Evolutionary conservation across 2,888 invertebrate genomes (phyloP).

Genomic region (Melanostoma scalare): DNA sequence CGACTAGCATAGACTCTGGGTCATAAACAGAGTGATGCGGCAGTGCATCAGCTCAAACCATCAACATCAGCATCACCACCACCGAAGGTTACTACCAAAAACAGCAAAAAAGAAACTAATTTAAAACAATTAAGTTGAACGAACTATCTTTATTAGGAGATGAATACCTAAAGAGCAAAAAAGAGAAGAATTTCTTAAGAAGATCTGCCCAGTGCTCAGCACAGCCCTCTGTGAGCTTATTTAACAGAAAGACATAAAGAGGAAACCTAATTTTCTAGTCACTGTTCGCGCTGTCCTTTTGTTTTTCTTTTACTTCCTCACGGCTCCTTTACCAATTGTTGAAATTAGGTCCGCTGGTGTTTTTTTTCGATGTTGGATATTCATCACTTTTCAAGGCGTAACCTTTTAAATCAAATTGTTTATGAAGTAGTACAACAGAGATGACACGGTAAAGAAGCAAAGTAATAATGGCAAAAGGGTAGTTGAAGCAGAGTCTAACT

Average conservation of each 20-base stretch:
- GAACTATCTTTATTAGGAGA: conserved; percentile 57
- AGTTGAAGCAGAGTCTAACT: too few relatives aligned
- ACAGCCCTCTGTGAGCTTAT: conserved; percentile 45
- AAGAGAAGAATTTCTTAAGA: neutral
- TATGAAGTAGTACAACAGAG: too few relatives aligned
- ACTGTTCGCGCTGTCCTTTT: conserved; percentile 15
- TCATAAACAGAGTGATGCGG: conserved; percentile 49
- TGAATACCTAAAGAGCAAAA: conserved; percentile 11
- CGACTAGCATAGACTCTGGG: conserved; percentile 27
- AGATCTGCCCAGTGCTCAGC: neutral
- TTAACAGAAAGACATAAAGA: conserved; percentile 43
- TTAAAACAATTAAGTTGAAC: conserved; percentile 72
- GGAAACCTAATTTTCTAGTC: conserved; percentile 49
- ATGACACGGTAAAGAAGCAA: too few relatives aligned
- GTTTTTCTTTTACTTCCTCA: conserved; percentile 12
- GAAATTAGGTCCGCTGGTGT: conserved; percentile 65
- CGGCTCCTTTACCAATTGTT: conserved; percentile 50
- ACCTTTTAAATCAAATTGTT: neutral
- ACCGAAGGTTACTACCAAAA: conserved; percentile 6
- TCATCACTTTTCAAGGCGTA: conserved; percentile 45
- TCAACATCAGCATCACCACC: conserved; percentile 24
- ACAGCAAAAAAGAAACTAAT: conserved; percentile 59
- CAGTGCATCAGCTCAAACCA: conserved; percentile 11
- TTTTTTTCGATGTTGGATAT: conserved; percentile 44
- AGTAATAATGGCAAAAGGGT: too few relatives aligned